phyloP scores from a whole-genome alignment of 1,140 invertebrate species.

The Cephus cinctus region DNA sequence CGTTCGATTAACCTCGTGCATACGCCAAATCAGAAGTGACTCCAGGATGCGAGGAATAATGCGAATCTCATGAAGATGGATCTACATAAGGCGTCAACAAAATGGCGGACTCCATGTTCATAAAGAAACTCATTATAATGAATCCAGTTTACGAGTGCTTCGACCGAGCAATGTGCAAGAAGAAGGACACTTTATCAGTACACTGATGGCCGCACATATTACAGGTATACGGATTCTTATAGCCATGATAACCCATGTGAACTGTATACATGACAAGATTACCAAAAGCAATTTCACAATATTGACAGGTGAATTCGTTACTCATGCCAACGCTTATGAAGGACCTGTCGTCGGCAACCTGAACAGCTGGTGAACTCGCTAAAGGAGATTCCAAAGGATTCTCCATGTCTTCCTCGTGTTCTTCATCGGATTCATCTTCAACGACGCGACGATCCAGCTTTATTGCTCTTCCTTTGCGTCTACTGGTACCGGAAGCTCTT shows the following conservation, averaged over 20 bases:
- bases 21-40: too few species aligned
- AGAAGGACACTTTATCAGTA: constrained; percentile 83
- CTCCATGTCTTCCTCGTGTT: constrained; percentile 31
- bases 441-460: constrained; percentile 67
- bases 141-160: constrained; percentile 73
- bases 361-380: neutral
- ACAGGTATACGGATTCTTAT: constrained; percentile 88
- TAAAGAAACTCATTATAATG: too few species aligned
- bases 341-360: constrained; percentile 9
- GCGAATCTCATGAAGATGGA: neutral
- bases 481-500: constrained; percentile 59
- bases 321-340: neutral
- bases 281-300: constrained; percentile 89
- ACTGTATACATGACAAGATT: constrained; percentile 90
- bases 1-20: too few species aligned
- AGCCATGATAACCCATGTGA: constrained; percentile 95
- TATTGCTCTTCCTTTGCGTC: constrained; percentile 77
- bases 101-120: too few species aligned
- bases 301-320: constrained; percentile 68
- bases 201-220: constrained; percentile 89
- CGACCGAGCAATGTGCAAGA: constrained; percentile 83
- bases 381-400: neutral
- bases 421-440: constrained; percentile 51
- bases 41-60: too few species aligned
- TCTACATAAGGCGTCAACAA: neutral